Evolutionary conservation across 1,140 invertebrate species (phyloP).

Genomic region (Drosophila trapezifrons): DNA sequence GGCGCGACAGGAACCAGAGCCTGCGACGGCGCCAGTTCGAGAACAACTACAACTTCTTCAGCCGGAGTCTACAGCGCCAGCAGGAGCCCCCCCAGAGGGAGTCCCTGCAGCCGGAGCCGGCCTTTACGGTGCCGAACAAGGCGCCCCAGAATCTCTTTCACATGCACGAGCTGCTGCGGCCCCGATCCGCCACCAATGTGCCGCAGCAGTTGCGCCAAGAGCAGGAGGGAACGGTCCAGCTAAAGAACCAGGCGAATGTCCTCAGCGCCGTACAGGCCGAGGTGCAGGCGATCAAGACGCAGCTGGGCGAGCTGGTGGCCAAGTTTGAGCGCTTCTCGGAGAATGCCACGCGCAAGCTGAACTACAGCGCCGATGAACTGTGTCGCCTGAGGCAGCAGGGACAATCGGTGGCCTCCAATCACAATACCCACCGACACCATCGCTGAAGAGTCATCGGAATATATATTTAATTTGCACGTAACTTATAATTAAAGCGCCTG

Average conservation of each 20-base stretch:
- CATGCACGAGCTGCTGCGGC: conserved; percentile 69
- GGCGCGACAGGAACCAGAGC: conserved; percentile 86
- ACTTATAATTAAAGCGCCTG: conserved; percentile 18
- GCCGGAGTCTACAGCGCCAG: conserved; percentile 66
- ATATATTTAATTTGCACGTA: conserved; percentile 14
- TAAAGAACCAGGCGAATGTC: conserved; percentile 65
- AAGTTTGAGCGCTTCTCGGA: conserved; percentile 77
- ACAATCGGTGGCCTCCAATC: conserved; percentile 45
- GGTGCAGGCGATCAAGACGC: conserved; percentile 59
- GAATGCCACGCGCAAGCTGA: conserved; percentile 68
- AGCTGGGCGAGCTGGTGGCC: conserved; percentile 51
- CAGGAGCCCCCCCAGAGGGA: conserved; percentile 23
- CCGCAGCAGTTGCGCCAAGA: conserved; percentile 68
- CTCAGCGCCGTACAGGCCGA: conserved; percentile 62
- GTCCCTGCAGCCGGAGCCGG: conserved; percentile 18
- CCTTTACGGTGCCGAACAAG: neutral
- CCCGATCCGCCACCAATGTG: conserved; percentile 79
- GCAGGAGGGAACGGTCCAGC: conserved; percentile 52
- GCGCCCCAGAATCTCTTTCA: conserved; percentile 46
- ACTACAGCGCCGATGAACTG: conserved; percentile 75
- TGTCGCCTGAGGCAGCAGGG: conserved; percentile 60
- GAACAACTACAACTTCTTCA: conserved; percentile 83
- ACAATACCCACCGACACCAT: conserved; percentile 36
- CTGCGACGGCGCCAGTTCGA: conserved; percentile 85
- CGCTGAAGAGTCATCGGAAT: conserved; percentile 21